Evolutionary conservation across 1,140 invertebrate genomes (phyloP).

Genomic region (Danaus melanippus): DNA sequence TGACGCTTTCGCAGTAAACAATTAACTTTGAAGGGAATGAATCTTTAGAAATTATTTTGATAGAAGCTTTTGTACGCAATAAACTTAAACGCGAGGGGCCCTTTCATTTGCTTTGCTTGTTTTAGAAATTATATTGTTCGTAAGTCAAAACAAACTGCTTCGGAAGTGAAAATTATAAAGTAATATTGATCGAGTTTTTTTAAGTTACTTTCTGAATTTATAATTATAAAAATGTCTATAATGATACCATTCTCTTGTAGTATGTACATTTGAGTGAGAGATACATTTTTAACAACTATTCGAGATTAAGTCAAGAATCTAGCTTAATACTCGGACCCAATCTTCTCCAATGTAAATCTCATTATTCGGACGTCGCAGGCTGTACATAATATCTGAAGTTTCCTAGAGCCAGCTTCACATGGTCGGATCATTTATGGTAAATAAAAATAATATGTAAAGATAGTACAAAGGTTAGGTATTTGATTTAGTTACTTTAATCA

Average conservation of each 20-base stretch:
- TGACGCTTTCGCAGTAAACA: constrained; percentile 16
- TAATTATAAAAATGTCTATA: no score
- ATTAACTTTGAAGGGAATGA: constrained; percentile 17
- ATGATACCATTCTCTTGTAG: no score
- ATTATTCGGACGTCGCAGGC: constrained; percentile 14
- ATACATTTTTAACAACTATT: no score
- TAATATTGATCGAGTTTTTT: constrained; percentile 1
- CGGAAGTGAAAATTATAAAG: constrained; percentile 8
- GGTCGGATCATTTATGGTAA: no score
- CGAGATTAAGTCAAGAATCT: not conserved
- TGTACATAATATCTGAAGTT: constrained; percentile 5
- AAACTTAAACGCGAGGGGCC: constrained; percentile 12
- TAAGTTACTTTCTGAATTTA: not conserved
- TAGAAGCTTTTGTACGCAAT: constrained; percentile 18
- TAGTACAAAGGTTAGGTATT: no score
- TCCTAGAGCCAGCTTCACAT: no score
- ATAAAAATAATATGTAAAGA: no score
- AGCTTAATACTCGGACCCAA: not conserved
- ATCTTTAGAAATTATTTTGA: constrained; percentile 20
- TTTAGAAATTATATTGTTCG: constrained; percentile 20
- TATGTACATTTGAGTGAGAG: no score
- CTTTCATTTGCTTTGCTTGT: constrained; percentile 20
- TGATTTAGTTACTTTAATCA: no score
- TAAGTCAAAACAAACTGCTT: constrained; percentile 11
- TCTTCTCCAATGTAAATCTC: constrained; percentile 9